Evolutionary conservation across 2,113 vertebrate genomes (phyloP).

Genomic region (Antidorcas marsupialis): DNA sequence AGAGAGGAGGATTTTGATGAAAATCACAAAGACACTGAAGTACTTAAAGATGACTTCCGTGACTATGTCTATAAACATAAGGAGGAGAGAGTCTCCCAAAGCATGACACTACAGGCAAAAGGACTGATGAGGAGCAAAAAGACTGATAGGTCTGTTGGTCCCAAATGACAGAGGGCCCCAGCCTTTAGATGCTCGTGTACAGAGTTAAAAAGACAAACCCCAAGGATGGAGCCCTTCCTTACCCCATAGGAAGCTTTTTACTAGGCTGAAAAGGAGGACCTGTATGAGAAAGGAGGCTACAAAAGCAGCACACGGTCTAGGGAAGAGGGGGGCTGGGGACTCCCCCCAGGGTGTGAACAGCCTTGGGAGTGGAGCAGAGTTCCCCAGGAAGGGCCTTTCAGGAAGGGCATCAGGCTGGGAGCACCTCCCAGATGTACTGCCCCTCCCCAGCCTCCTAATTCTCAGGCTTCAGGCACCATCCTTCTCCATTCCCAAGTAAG

Average conservation of each 20-base stretch:
- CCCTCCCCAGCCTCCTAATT: neutral
- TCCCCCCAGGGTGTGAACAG: neutral
- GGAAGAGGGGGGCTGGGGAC: neutral
- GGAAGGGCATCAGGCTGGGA: neutral
- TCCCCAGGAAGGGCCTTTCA: neutral
- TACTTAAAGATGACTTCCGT: neutral
- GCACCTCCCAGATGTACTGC: neutral
- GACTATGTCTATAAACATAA: neutral
- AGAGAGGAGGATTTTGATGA: slow-evolving; percentile 14
- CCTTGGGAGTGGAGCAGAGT: neutral
- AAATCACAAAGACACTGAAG: neutral
- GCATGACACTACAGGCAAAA: neutral
- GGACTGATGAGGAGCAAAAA: neutral
- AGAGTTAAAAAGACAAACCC: slow-evolving; percentile 10
- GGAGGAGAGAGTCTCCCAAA: neutral
- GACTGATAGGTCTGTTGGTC: neutral
- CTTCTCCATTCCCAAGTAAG: neutral
- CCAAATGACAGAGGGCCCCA: neutral
- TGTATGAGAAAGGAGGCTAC: neutral
- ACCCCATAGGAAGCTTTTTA: neutral
- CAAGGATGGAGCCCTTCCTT: neutral
- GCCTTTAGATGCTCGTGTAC: neutral
- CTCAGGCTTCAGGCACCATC: neutral
- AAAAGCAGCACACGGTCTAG: neutral
- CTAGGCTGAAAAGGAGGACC: neutral